Evolutionary conservation across 1,140 invertebrate genomes (phyloP).

Genomic region (Thrips palmi): DNA sequence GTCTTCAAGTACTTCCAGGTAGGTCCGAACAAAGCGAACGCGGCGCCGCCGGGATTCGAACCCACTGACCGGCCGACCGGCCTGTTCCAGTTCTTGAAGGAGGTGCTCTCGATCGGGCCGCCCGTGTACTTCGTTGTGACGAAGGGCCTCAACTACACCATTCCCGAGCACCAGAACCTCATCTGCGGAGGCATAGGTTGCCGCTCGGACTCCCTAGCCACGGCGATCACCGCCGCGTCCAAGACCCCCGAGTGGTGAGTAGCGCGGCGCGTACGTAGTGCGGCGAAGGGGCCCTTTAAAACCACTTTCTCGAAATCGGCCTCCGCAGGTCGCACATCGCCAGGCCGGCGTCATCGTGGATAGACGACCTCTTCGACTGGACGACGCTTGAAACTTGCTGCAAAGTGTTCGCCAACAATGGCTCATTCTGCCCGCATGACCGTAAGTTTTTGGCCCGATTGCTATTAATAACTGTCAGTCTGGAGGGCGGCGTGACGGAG

Average conservation of each 20-base stretch:
- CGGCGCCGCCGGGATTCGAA: neutral
- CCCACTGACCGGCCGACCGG: too few species aligned
- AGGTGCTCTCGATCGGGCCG: constrained; percentile 63
- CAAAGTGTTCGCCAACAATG: constrained; percentile 34
- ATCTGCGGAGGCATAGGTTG: constrained; percentile 59
- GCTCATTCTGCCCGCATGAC: constrained; percentile 43
- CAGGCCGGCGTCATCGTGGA: constrained; percentile 62
- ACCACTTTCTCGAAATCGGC: neutral
- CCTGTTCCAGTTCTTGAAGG: constrained; percentile 26
- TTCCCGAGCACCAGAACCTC: constrained; percentile 41
- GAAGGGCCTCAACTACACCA: constrained; percentile 50
- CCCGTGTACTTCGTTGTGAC: constrained; percentile 84
- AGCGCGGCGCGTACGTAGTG: too few species aligned
- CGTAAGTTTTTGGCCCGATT: neutral
- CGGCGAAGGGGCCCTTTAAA: too few species aligned
- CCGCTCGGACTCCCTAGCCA: constrained; percentile 47
- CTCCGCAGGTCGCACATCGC: constrained; percentile 47
- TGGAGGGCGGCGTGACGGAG: too few species aligned
- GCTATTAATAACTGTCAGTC: too few species aligned
- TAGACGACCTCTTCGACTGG: constrained; percentile 88
- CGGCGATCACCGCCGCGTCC: constrained; percentile 57
- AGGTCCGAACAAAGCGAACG: constrained; percentile 11
- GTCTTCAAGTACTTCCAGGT: constrained; percentile 62
- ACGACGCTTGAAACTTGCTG: constrained; percentile 36
- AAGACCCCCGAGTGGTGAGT: too few species aligned